These are phyloP conservation scores for Napeogenes sylphis DNA, from an alignment of 2,888 invertebrate species.

Conservation along the genomic window DNA sequence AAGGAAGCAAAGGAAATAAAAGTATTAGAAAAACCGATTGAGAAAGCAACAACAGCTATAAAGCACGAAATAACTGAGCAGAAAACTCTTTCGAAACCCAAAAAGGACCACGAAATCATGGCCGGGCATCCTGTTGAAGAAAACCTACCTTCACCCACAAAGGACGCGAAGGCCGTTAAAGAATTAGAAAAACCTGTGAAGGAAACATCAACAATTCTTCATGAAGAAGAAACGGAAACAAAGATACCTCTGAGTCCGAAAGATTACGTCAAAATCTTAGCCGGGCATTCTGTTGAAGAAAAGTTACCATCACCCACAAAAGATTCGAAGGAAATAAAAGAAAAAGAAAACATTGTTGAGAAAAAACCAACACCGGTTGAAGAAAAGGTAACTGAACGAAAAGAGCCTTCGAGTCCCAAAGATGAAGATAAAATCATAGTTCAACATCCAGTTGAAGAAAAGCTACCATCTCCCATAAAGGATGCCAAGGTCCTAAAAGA, in stretches of 20 bases:
- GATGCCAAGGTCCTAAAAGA: too few relatives aligned
- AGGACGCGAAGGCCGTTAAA: too few relatives aligned
- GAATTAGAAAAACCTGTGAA: not conserved
- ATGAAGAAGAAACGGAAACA: not conserved
- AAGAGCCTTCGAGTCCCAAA: too few relatives aligned
- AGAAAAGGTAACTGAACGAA: not conserved
- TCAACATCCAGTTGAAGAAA: slow-evolving; percentile 10
- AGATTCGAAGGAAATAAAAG: too few relatives aligned
- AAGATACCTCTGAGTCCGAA: slow-evolving; percentile 24
- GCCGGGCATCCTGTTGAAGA: too few relatives aligned
- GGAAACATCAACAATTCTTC: too few relatives aligned
- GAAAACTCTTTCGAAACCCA: slow-evolving; percentile 2
- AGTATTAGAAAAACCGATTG: not conserved
- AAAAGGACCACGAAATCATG: not conserved
- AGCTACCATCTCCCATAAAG: slow-evolving; percentile 15
- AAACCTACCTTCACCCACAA: too few relatives aligned
- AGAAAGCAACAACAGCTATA: slow-evolving; percentile 14
- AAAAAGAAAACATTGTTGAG: not conserved
- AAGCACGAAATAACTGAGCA: not conserved
- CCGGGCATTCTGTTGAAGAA: slow-evolving; percentile 17
- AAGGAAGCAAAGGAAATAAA: not conserved
- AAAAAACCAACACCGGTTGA: slow-evolving; percentile 14
- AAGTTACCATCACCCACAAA: slow-evolving; percentile 2
- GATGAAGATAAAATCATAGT: too few relatives aligned
- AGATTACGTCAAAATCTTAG: slow-evolving; percentile 1